phyloP scores from a whole-genome alignment of 2,113 vertebrate genomes.

The Oreocharis arfaki region DNA sequence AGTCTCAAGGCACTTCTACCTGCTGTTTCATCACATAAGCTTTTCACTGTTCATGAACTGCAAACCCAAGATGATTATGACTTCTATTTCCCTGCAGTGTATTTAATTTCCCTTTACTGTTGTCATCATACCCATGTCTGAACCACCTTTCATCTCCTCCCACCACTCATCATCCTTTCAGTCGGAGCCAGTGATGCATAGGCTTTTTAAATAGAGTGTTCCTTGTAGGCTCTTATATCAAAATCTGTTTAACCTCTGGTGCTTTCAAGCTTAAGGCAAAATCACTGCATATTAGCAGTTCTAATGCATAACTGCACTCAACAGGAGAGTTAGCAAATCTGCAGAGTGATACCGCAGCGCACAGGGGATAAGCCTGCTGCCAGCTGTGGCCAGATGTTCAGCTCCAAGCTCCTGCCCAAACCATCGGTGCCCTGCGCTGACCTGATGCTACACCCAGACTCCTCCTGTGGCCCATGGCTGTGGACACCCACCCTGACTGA shows the following conservation, averaged over 20 bases:
- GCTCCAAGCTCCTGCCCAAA: not conserved
- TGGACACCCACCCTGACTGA: not conserved
- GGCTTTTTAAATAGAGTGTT: slow-evolving; percentile 67
- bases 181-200: slow-evolving; percentile 62
- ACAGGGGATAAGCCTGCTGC: not conserved
- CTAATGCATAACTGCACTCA: slow-evolving; percentile 40
- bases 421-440: not conserved
- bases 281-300: slow-evolving; percentile 55
- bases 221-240: slow-evolving; percentile 72
- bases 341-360: not conserved
- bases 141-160: slow-evolving; percentile 69
- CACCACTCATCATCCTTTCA: slow-evolving; percentile 71
- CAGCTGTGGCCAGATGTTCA: not conserved
- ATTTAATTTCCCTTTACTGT: slow-evolving; percentile 70
- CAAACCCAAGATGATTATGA: slow-evolving; percentile 68
- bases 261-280: slow-evolving; percentile 61
- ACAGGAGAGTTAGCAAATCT: slow-evolving; percentile 48
- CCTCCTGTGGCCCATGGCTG: not conserved
- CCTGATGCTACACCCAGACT: not conserved
- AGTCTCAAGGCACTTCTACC: slow-evolving; percentile 52
- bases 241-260: slow-evolving; percentile 72
- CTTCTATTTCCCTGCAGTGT: slow-evolving; percentile 68
- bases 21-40: slow-evolving; percentile 60
- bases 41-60: slow-evolving; percentile 67
- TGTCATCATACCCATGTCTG: slow-evolving; percentile 67